Evolutionary conservation across 2,797 vertebrate genomes (phyloP).

Genomic region (Acrossocheilus fasciatus): DNA sequence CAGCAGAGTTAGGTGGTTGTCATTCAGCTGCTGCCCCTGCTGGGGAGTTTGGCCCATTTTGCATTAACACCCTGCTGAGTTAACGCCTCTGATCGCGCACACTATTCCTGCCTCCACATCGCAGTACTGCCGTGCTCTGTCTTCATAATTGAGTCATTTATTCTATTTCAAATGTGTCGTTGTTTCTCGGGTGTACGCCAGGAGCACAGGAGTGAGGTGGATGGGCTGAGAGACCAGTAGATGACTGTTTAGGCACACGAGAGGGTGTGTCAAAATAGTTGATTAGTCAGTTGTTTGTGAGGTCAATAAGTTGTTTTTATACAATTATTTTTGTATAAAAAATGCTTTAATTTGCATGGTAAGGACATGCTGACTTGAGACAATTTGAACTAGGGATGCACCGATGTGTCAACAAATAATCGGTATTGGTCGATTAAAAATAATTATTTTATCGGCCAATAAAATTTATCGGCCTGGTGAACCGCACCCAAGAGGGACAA

Average conservation of each 20-base stretch:
- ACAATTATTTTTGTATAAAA: background rate
- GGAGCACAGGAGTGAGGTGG: conserved; percentile 7
- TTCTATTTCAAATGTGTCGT: conserved; percentile 75
- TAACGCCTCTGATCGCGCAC: conserved; percentile 83
- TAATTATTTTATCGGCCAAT: background rate
- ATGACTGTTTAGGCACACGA: background rate
- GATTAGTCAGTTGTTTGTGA: conserved; percentile 8
- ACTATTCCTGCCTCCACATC: conserved; percentile 67
- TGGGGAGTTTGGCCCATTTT: conserved; percentile 78
- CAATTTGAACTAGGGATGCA: background rate
- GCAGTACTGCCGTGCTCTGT: conserved; percentile 81
- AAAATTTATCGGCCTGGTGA: too few species aligned
- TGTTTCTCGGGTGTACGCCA: conserved; percentile 51
- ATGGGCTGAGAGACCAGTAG: conserved; percentile 2
- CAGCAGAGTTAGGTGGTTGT: conserved; percentile 80
- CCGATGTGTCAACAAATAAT: background rate
- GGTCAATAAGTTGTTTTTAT: background rate
- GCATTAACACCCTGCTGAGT: conserved; percentile 84
- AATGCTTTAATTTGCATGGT: background rate
- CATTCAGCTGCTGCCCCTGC: conserved; percentile 78
- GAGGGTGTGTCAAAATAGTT: background rate
- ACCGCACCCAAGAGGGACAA: too few species aligned
- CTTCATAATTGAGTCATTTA: conserved; percentile 92
- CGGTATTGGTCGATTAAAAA: background rate
- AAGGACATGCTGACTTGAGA: background rate